Conservation (phyloP, 1,140 invertebrate genomes). For the Apis florea region DNA sequence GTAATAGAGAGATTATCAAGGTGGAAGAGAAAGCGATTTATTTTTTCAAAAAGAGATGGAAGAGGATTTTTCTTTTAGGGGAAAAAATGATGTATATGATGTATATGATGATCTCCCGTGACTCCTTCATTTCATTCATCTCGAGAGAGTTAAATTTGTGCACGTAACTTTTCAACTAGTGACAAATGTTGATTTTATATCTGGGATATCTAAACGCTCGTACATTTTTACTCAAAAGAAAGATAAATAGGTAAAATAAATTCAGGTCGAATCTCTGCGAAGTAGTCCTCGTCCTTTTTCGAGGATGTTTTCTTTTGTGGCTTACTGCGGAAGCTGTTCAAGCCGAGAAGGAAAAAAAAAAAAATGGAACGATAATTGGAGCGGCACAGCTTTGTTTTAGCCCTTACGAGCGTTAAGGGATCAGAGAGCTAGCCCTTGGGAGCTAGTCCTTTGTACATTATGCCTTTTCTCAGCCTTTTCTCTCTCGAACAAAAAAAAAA, state of each 20-base stretch:
- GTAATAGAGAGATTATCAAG: too few relatives aligned
- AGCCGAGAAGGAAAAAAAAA: background rate
- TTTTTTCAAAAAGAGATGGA: background rate
- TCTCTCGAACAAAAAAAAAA: background rate
- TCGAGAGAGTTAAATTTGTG: too few relatives aligned
- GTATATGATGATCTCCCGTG: too few relatives aligned
- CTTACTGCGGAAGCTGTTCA: background rate
- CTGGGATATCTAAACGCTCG: too few relatives aligned
- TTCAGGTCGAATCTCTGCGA: background rate
- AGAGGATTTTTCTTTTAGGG: too few relatives aligned
- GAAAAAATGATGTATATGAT: too few relatives aligned
- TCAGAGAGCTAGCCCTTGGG: conserved; percentile 1
- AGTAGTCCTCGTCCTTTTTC: background rate
- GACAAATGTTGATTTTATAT: too few relatives aligned
- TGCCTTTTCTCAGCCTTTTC: background rate
- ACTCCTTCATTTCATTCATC: too few relatives aligned
- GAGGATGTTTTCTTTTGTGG: background rate
- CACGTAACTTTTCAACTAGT: too few relatives aligned
- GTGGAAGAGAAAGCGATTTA: too few relatives aligned
- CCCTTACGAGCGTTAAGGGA: background rate
- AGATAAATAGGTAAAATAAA: too few relatives aligned
- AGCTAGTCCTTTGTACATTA: background rate
- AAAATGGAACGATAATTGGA: conserved; percentile 21
- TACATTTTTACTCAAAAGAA: too few relatives aligned
- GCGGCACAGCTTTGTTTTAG: conserved; percentile 7